A percentile compares a stretch with the other conserved stretches of the same genome.
Conservation (phyloP, 2,113 vertebrate species). For the Amphiprion percula region DNA sequence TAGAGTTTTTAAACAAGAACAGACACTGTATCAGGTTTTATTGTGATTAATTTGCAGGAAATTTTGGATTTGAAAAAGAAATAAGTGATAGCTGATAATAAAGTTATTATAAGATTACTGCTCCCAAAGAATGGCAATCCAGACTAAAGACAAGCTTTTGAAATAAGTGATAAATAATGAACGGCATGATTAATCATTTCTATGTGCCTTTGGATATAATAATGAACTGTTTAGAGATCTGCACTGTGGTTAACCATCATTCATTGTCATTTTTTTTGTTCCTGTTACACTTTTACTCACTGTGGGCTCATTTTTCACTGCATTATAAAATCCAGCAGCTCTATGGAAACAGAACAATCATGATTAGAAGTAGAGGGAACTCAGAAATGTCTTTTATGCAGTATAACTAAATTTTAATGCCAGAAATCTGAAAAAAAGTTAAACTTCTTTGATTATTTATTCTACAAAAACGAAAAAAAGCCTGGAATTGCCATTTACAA, state of each 20-base stretch:
- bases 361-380: too few species aligned
- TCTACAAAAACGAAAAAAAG: too few species aligned
- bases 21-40: not conserved
- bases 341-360: too few species aligned
- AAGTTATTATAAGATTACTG: not conserved
- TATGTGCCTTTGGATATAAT: not conserved
- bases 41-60: constrained; percentile 7
- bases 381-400: too few species aligned
- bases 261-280: too few species aligned
- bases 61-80: not conserved
- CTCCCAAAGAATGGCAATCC: constrained; percentile 8
- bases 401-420: too few species aligned
- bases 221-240: constrained; percentile 1
- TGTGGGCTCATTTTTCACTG: too few species aligned
- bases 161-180: constrained; percentile 17
- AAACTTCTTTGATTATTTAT: too few species aligned
- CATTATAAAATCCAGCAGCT: too few species aligned
- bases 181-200: constrained; percentile 22
- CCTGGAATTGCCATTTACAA: too few species aligned
- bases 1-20: not conserved
- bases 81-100: not conserved
- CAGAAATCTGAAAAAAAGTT: too few species aligned
- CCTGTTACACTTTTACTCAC: too few species aligned
- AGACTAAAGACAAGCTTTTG: not conserved
- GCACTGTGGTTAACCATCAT: not conserved